A percentile compares a stretch with the other conserved stretches of the same genome.
phyloP scores from a whole-genome alignment of 2,797 vertebrate species.

The Eulemur mongoz region DNA sequence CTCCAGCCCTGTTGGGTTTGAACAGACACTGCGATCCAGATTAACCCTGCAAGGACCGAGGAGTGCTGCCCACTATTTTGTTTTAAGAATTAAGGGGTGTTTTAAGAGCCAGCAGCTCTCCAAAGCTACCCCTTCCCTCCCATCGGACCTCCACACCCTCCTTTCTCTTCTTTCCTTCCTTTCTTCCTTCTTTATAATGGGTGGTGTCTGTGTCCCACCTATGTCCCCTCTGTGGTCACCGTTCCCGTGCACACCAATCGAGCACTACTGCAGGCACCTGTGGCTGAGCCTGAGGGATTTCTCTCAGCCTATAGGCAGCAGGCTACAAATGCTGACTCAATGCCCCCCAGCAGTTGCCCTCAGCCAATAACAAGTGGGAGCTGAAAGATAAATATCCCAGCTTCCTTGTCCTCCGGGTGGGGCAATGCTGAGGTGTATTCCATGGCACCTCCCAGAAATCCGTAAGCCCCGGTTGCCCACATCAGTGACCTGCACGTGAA shows the following conservation, averaged over 20 bases:
- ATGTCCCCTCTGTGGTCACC: background rate
- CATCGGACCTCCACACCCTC: background rate
- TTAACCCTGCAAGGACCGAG: background rate
- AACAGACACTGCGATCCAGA: background rate
- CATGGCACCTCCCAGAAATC: background rate
- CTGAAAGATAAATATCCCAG: background rate
- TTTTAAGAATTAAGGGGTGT: background rate
- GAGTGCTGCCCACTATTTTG: background rate
- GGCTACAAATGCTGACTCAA: too few species aligned
- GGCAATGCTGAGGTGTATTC: background rate
- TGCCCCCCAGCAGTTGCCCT: background rate
- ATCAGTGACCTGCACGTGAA: background rate
- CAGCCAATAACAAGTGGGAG: background rate
- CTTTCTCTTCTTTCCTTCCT: background rate
- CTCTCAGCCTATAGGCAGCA: background rate
- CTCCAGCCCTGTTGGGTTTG: background rate
- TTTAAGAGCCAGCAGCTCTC: background rate
- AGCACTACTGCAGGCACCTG: background rate
- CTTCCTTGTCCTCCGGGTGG: background rate
- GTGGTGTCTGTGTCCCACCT: background rate
- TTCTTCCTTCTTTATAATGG: background rate
- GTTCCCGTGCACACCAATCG: accelerated
- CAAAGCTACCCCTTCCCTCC: background rate
- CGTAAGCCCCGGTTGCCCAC: background rate
- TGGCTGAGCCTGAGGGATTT: background rate